Conservation (phyloP, 2,797 vertebrate genomes). For the Hylomyscus alleni region DNA sequence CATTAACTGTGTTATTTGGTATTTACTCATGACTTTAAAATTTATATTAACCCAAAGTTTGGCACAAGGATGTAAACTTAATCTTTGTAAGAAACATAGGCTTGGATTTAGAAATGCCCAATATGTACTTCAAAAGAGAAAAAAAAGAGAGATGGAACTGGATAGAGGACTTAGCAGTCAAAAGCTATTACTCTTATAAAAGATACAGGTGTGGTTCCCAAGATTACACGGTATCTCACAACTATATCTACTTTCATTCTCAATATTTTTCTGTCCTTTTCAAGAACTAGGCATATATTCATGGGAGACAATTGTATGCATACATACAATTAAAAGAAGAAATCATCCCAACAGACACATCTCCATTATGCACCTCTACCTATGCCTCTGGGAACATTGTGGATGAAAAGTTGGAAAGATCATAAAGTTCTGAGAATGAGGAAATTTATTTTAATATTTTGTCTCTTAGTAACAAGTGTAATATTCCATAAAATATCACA, state of each 20-base stretch:
- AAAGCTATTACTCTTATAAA: background rate
- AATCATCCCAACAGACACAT: background rate
- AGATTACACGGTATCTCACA: background rate
- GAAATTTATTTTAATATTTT: background rate
- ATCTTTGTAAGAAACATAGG: background rate
- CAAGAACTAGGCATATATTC: background rate
- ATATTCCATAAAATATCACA: background rate
- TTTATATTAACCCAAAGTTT: background rate
- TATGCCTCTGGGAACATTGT: background rate
- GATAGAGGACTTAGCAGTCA: background rate
- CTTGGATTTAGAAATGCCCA: background rate
- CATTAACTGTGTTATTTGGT: background rate
- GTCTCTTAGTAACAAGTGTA: background rate
- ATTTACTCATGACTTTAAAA: background rate
- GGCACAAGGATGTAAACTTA: background rate
- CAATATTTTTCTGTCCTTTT: background rate
- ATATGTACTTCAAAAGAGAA: background rate
- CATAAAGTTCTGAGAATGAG: background rate
- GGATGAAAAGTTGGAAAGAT: background rate
- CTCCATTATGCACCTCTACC: too few relatives aligned
- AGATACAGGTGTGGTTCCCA: too few relatives aligned
- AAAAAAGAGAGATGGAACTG: background rate
- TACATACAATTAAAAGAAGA: background rate
- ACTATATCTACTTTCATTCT: background rate
- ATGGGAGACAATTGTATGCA: too few relatives aligned